Base-by-base conservation (phyloP, 2,113 vertebrate species). In the Corydoras maculifer region DNA sequence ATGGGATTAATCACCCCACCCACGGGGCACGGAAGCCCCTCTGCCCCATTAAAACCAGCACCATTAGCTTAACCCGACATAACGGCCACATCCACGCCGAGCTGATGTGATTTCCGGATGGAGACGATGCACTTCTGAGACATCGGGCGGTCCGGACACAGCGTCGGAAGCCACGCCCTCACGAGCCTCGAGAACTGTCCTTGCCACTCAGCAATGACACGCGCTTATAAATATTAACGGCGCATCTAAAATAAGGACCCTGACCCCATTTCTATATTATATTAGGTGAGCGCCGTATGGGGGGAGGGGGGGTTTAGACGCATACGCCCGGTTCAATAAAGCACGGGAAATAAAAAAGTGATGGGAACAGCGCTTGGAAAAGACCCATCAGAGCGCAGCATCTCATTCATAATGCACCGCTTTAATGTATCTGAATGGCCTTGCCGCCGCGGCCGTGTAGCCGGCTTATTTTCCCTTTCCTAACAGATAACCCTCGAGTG, bases 191-290 rank as follows among this genome's bases (percentile, higher is more conserved):
- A 12, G 49, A 69, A 35, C 61, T 12, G 80, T 75, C 79, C 79
- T 79, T 82, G 74, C 73, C 62, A 53, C 68, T 25, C n/a, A 14
- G 10, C 30, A 59, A 59, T 71, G 72, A 75, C 76, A 75, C 59
- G 4, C 6, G 53, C n/a, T 61, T 49, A 81, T 82, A 62, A 58
- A 79, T 83, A 76, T 81, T 69, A 76, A 85, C 77, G 32, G 29
- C 74, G 80, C 71, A 75, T 48, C 69, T 80, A 63, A 75, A 82
- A 83, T 72, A 75, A 81, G 73, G 75, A 78, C 63, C 57, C 5
- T 9, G 65, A 74, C 78, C 78, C 69, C 70, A 73, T 64, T 78
- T 25, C 18, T 25, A 25, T 25, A 25, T 70, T 43, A 65, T 67
- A 43, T 62, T 58, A 72, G 12, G 9, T 32, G 43, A 43, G 57